phyloP scores from a whole-genome alignment of 2,113 vertebrate genomes.

The Sus scrofa region DNA sequence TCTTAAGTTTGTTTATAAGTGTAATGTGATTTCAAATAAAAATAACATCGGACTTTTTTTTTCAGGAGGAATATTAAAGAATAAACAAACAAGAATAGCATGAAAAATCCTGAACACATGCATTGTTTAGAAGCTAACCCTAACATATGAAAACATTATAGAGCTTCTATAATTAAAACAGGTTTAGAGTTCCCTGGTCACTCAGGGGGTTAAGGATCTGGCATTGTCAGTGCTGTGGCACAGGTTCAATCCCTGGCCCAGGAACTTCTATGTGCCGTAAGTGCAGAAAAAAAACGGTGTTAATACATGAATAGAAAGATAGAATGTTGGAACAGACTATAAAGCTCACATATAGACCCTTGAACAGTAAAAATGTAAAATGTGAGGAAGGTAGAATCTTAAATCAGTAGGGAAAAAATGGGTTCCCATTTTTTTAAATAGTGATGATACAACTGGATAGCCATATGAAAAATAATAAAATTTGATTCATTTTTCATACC shows the following conservation, averaged over 20 bases:
- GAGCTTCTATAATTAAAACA: background rate
- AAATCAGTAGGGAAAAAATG: background rate
- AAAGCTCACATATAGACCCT: background rate
- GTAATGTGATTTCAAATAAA: background rate
- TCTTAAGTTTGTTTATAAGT: background rate
- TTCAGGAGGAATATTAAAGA: background rate
- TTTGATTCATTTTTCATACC: background rate
- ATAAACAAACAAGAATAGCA: background rate
- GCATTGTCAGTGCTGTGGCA: too few relatives aligned
- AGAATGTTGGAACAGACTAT: background rate
- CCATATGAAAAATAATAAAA: conserved; percentile 20
- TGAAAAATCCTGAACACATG: background rate
- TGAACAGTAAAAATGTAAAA: background rate
- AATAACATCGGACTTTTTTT: background rate
- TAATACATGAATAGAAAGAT: background rate
- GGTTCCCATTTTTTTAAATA: background rate
- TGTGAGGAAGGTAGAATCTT: background rate
- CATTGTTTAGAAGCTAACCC: background rate
- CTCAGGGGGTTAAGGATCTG: too few relatives aligned
- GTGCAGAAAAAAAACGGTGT: too few relatives aligned
- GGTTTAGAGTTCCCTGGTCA: too few relatives aligned
- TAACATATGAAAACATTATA: background rate
- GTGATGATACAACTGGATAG: background rate
- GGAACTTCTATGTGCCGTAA: too few relatives aligned
- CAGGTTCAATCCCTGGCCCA: too few relatives aligned